phyloP scores from a whole-genome alignment of 2,113 vertebrate species.

The Thalassarche chlororhynchos region DNA sequence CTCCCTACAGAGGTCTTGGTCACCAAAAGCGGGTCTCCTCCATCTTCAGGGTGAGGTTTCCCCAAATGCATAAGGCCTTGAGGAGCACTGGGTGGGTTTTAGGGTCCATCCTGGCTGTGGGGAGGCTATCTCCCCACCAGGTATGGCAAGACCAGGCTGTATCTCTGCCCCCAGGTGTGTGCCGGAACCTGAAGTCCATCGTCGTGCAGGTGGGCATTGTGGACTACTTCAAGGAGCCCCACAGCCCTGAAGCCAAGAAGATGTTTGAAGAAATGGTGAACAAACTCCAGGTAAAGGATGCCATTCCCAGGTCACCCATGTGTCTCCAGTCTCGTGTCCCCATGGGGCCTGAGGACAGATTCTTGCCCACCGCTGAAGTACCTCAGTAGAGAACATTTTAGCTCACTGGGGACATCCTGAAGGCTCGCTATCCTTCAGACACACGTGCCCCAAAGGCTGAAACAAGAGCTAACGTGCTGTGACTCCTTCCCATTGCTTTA shows the following conservation, averaged over 20 bases:
- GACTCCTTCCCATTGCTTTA: background rate
- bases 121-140: background rate
- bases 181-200: conserved; percentile 95
- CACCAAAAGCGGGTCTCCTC: fast-evolving
- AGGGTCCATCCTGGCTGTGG: background rate
- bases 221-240: conserved; percentile 98
- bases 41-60: background rate
- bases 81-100: background rate
- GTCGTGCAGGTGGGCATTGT: conserved; percentile 97
- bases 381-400: background rate
- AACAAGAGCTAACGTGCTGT: background rate
- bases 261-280: conserved; percentile 99
- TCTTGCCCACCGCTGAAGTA: background rate
- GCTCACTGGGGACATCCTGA: background rate
- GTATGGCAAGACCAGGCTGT: fast-evolving
- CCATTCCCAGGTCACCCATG: fast-evolving
- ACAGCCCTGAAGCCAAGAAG: conserved; percentile 93
- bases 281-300: conserved; percentile 91
- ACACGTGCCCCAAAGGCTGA: background rate
- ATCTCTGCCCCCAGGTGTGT: conserved; percentile 83
- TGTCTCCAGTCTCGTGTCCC: background rate
- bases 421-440: background rate
- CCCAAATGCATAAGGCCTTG: background rate
- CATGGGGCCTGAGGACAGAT: background rate
- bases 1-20: background rate